Evolutionary conservation across 2,113 vertebrate genomes (phyloP).

Genomic region (Tricholaema leucomelas): DNA sequence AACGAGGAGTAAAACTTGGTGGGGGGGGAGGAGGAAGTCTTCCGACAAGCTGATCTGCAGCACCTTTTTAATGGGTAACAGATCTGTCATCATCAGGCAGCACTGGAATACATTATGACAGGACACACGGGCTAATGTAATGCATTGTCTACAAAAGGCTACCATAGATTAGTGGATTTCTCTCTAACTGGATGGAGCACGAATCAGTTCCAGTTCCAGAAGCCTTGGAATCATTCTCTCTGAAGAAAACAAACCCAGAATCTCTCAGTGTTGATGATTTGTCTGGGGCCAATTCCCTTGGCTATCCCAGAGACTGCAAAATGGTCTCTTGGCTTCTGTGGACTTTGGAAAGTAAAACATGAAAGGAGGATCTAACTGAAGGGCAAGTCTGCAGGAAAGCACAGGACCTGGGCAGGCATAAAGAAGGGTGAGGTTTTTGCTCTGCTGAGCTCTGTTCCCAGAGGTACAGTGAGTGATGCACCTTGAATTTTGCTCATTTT

Average conservation of each 20-base stretch:
- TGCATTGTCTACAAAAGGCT: background rate
- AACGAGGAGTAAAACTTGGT: conserved; percentile 40
- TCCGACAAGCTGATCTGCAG: conserved; percentile 46
- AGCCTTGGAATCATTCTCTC: background rate
- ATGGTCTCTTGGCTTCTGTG: background rate
- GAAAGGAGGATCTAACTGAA: background rate
- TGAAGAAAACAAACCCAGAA: background rate
- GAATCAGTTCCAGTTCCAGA: background rate
- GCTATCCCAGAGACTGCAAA: background rate
- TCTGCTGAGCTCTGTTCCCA: background rate
- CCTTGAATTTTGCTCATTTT: background rate
- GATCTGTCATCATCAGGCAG: conserved; percentile 34
- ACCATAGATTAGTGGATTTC: background rate
- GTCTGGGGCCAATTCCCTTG: too few species aligned
- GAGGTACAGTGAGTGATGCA: background rate
- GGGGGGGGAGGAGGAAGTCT: background rate
- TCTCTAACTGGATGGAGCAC: background rate
- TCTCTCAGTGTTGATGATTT: background rate
- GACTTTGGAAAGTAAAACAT: background rate
- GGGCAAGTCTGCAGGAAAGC: background rate
- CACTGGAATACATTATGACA: conserved; percentile 42
- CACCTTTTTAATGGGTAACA: conserved; percentile 64
- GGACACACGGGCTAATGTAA: conserved; percentile 24
- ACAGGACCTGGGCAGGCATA: background rate
- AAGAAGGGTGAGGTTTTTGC: background rate